Evolutionary conservation across 1,140 invertebrate genomes (phyloP).

Genomic region (Coboldia fuscipes): DNA sequence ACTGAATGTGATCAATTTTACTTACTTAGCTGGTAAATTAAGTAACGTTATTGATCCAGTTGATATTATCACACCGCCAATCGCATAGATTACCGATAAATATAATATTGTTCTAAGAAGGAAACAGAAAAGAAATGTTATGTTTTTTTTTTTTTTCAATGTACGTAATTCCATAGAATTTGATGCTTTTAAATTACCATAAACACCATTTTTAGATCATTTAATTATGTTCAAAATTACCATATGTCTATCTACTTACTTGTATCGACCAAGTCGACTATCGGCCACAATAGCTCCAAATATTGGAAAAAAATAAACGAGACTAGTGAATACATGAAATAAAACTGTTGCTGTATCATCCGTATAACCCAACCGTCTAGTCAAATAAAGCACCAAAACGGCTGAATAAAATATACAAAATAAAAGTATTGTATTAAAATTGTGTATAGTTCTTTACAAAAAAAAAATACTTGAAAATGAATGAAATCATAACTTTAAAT

Average conservation of each 20-base stretch:
- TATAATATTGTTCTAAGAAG: conserved; percentile 54
- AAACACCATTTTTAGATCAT: neutral
- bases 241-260: conserved; percentile 16
- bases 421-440: neutral
- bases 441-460: neutral
- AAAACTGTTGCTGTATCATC: conserved; percentile 42
- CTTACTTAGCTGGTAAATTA: conserved; percentile 10
- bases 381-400: conserved; percentile 48
- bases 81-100: conserved; percentile 51
- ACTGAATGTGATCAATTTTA: too few species aligned
- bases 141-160: neutral
- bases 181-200: too few species aligned
- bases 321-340: conserved; percentile 51
- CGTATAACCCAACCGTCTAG: conserved; percentile 30
- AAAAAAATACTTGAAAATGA: too few species aligned
- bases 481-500: too few species aligned
- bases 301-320: conserved; percentile 54
- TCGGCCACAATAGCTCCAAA: conserved; percentile 60
- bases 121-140: conserved; percentile 4
- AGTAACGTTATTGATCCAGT: conserved; percentile 27
- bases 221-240: neutral
- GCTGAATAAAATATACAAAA: conserved; percentile 33
- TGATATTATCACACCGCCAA: conserved; percentile 50
- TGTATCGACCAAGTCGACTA: conserved; percentile 47
- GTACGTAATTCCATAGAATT: neutral